Evolutionary conservation across 2,797 vertebrate species (phyloP), one percentile per base, ranked within the genome.

Genomic region (Acanthopagrus latus): DNA sequence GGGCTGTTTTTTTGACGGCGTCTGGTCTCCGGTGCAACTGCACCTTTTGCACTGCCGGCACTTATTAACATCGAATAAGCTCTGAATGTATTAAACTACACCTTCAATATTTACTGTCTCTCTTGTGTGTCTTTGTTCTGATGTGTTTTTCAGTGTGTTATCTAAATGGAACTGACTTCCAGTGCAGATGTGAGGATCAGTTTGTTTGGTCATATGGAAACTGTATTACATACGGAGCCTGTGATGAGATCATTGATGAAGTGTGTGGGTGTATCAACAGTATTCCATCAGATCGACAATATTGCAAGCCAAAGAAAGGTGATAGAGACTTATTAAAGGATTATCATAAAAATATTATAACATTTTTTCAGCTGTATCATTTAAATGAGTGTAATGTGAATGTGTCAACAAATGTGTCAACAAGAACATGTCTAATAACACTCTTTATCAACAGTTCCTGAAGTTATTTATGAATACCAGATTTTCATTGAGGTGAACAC

Each of bases 171-270:
- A 86, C 83, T 0, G 70, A 57, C 54, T 85, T 87, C 78, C 90
- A 92, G 77, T 98, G 97, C 74, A 89, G 67, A 64, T 98, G 97
- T 78, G 95, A 96, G 83, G 64, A 87, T n/a, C 92, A 92, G n/a
- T 96, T 94, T 6, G 71, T 38, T 48, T 97, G 96, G 96, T 92
- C 95, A 0, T 72, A 54, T 20, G 57, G 21, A 0, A 78, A 48
- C 46, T 97, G 96, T 33, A 6, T 25, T 2, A 67, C 58, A 5
- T 91, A 92, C 8, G 78, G 84, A 16, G 33, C 79, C 17, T 95
- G 93, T 81, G 76, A 87, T 43, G 78, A 72, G n/a, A 50, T 82
- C 16, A 17, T 9, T 0, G 13, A 47, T 5, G 54, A 76, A 18
- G 41, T 67, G 0, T 97, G 96, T 56, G 44, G 62, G 38, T 96